These are phyloP conservation scores for Parazoanthus swiftii DNA, from an alignment of 92 coral and sea anemone species.

Conservation along the genomic window DNA sequence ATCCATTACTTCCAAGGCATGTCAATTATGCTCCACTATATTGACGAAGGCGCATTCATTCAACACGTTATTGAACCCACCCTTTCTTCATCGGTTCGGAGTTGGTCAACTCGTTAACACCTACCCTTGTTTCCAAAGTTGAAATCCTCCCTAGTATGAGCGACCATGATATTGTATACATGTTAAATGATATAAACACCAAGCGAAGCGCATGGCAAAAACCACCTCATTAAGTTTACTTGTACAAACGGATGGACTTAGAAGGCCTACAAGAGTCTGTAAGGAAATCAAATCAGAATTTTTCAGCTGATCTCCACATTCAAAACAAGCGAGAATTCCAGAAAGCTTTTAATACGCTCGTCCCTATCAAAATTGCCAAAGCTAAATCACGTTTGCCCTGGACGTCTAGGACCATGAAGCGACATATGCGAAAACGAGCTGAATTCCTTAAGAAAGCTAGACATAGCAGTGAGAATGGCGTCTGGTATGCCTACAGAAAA, in stretches of 20 bases:
- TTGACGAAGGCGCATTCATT: conserved; percentile 13
- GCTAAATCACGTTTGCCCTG: conserved; percentile 28
- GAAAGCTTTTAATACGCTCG: conserved; percentile 19
- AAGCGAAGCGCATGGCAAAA: not conserved
- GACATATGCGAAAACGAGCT: conserved; percentile 26
- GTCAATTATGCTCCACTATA: conserved; percentile 5
- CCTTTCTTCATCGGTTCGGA: conserved; percentile 10
- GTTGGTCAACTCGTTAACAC: conserved; percentile 28
- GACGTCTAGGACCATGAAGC: conserved; percentile 24
- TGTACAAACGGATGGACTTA: conserved; percentile 14
- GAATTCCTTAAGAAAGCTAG: conserved; percentile 30
- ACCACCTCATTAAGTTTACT: not conserved
- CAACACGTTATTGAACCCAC: conserved; percentile 20
- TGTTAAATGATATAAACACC: conserved; percentile 5
- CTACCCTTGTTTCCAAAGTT: conserved; percentile 22
- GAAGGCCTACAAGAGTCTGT: not conserved
- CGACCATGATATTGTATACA: not conserved
- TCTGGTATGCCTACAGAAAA: conserved; percentile 22
- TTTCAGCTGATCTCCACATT: too few species aligned
- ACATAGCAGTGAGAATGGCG: conserved; percentile 1
- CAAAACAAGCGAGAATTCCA: conserved; percentile 3
- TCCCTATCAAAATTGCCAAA: conserved; percentile 24
- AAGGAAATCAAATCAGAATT: too few species aligned
- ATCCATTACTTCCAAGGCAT: not conserved
- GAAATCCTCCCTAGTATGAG: conserved; percentile 21